A percentile compares a stretch with the other conserved stretches of the same genome.
Evolutionary conservation across 1,140 invertebrate species (phyloP).

Genomic region (Ceratina calcarata): DNA sequence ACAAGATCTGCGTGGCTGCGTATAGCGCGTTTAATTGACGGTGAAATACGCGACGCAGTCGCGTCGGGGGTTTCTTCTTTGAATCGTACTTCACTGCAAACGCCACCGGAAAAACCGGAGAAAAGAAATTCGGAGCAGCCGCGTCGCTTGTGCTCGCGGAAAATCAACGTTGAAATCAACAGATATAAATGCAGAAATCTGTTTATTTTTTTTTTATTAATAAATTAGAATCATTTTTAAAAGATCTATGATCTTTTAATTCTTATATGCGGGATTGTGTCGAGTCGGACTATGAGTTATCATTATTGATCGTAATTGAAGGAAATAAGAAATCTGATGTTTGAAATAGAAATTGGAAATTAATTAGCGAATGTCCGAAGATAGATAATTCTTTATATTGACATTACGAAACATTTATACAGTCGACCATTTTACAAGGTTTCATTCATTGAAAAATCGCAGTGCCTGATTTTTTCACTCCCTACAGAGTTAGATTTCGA

Average conservation of each 20-base stretch:
- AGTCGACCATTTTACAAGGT: too few species aligned
- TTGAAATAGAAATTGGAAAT: too few species aligned
- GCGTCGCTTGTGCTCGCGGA: background rate
- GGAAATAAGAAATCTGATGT: too few species aligned
- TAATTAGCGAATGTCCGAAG: too few species aligned
- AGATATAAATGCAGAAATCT: background rate
- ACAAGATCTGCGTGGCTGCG: slow-evolving; percentile 39
- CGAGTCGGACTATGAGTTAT: too few species aligned
- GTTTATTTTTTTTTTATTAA: background rate
- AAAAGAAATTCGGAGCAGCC: slow-evolving; percentile 10
- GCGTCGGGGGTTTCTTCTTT: slow-evolving; percentile 55
- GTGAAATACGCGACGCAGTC: slow-evolving; percentile 60
- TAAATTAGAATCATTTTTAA: too few species aligned
- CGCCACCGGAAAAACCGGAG: background rate
- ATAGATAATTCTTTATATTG: too few species aligned
- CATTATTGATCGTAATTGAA: too few species aligned
- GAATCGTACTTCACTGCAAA: background rate
- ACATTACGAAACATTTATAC: background rate
- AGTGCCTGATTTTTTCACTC: background rate
- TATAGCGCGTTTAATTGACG: slow-evolving; percentile 70
- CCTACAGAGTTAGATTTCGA: slow-evolving; percentile 38
- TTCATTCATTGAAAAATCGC: background rate
- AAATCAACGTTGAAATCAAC: background rate
- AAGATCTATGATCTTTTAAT: too few species aligned
- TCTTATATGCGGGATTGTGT: too few species aligned